Percentiles rank a stretch among this genome's conserved stretches.
Evolutionary conservation across 1,140 invertebrate genomes (phyloP).

Genomic region (Spodoptera litura): DNA sequence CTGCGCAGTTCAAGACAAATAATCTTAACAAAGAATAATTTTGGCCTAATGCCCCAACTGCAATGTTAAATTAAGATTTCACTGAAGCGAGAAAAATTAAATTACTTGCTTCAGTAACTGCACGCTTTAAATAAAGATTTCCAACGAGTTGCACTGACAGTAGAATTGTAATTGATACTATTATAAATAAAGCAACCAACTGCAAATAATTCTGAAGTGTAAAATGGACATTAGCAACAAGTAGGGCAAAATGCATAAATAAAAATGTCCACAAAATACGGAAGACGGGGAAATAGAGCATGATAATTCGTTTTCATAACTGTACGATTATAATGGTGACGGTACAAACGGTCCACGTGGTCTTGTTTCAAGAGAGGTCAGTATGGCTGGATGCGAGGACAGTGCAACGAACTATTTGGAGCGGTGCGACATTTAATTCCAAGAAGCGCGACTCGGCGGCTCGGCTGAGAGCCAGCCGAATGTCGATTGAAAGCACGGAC

Average conservation of each 20-base stretch:
- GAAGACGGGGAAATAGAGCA: too few relatives aligned
- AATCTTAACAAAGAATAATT: conserved; percentile 2
- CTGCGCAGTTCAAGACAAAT: conserved; percentile 4
- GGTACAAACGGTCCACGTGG: conserved; percentile 11
- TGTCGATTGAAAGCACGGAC: conserved; percentile 40
- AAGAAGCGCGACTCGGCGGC: conserved; percentile 55
- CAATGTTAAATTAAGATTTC: not conserved
- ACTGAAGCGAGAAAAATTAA: conserved; percentile 10
- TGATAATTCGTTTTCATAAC: not conserved
- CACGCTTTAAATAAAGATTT: conserved; percentile 33
- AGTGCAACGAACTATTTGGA: conserved; percentile 74
- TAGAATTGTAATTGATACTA: conserved; percentile 34
- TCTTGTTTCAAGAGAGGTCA: conserved; percentile 38
- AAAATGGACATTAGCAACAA: not conserved
- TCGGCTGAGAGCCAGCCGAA: conserved; percentile 56
- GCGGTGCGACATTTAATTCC: conserved; percentile 66
- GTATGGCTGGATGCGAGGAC: conserved; percentile 43
- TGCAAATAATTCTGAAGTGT: conserved; percentile 7
- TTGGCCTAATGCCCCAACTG: conserved; percentile 22
- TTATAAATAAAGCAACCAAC: conserved; percentile 31
- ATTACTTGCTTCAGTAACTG: conserved; percentile 29
- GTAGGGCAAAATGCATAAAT: not conserved
- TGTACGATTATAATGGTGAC: not conserved
- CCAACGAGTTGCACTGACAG: conserved; percentile 15
- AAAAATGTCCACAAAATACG: not conserved